Base-by-base conservation (phyloP, 2,113 vertebrate species). In the Grammomys surdaster region DNA sequence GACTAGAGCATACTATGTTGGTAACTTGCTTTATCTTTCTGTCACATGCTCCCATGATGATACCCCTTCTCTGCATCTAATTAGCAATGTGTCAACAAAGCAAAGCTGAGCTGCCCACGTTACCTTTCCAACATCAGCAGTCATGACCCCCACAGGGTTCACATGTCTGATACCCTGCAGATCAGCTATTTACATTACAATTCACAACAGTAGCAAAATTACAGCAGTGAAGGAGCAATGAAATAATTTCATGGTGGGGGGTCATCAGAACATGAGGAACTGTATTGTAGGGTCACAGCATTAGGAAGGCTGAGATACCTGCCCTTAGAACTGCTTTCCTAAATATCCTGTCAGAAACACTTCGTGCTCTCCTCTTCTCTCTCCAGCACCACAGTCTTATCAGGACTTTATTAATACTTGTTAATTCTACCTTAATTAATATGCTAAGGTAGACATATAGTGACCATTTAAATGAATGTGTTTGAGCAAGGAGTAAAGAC, bases 401-500 rank as follows among this genome's bases (percentile, higher is more conserved):
- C 12, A n/a, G 54, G 26, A 82, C 40, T 56, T 85, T 16, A 76
- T 4, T 77, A 85, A 88, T 72, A n/a, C 31, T 77, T 65, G 77
- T 16, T 70, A 82, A 60, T 67, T 56, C 5, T 26, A 33, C 46
- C 40, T 92, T 89, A 65, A 84, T 72, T 67, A 73, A 60, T 31
- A 40, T 1, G 65, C 58, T 46, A 8, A 76, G 20, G 7, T n/a
- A 89, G 60, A 43, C 22, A 54, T 48, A 58, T 48, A 65, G 22
- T 60, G 75, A 92, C 8, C 16, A 69, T n/a, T 73, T 92, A n/a
- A 89, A 80, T 88, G 43, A 88, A 54, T 51, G 19, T 48, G 1
- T 54, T 69, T 36, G 70, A 89, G 26, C 12, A 93, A 43, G 20
- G 60, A 89, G 5, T 69, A 60, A 96, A 94, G 40, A 95, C 24